Evolutionary conservation across 2,888 invertebrate species (phyloP).

Genomic region (Andrena hattorfiana): DNA sequence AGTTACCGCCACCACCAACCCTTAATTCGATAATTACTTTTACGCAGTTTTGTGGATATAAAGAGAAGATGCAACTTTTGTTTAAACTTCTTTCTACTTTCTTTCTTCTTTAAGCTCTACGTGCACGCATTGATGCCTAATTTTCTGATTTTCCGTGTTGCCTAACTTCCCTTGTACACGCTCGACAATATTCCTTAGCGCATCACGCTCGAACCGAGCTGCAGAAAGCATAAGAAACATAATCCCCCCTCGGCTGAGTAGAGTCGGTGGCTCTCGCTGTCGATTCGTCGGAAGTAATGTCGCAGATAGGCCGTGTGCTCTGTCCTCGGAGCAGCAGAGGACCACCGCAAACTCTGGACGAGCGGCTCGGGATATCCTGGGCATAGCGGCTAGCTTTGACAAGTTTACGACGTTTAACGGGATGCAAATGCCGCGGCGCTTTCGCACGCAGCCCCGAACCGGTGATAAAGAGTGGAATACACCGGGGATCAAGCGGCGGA

Average conservation of each 20-base stretch:
- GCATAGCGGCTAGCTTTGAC: constrained; percentile 66
- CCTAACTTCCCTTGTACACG: no score
- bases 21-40: no score
- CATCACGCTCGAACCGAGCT: constrained; percentile 11
- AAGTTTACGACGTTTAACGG: constrained; percentile 78
- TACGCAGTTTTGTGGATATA: no score
- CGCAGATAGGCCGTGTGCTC: constrained; percentile 40
- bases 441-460: constrained; percentile 62
- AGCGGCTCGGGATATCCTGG: constrained; percentile 44
- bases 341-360: constrained; percentile 57
- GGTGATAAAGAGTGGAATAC: constrained; percentile 71
- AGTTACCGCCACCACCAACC: no score
- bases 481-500: constrained; percentile 60
- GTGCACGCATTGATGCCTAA: no score
- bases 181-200: constrained; percentile 12
- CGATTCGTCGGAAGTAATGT: constrained; percentile 61
- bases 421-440: constrained; percentile 68
- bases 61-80: no score
- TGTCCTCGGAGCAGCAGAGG: constrained; percentile 43
- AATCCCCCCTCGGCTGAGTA: constrained; percentile 23
- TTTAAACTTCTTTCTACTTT: no score
- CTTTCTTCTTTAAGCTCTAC: no score
- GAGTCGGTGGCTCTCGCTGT: constrained; percentile 14
- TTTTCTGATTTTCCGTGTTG: no score
- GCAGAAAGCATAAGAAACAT: constrained; percentile 35